phyloP scores from a whole-genome alignment of 2,113 vertebrate species.

The Fulmarus glacialis region DNA sequence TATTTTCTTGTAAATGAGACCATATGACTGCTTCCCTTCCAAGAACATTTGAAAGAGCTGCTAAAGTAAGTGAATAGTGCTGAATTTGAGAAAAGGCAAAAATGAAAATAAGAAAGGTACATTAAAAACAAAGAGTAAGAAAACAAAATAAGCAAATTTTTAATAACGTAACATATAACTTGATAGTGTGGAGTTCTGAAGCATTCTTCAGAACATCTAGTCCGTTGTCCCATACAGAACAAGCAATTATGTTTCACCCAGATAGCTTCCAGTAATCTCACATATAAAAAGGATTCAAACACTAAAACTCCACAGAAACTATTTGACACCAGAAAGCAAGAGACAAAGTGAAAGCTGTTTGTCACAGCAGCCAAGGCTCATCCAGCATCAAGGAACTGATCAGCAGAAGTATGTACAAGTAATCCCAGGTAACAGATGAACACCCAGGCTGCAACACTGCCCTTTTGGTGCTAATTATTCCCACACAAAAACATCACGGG shows the following conservation, averaged over 20 bases:
- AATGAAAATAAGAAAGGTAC: not conserved
- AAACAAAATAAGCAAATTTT: not conserved
- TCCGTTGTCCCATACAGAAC: not conserved
- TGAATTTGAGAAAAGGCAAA: not conserved
- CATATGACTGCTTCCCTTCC: not conserved
- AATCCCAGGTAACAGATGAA: not conserved
- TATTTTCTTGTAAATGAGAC: constrained; percentile 1
- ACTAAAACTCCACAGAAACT: not conserved
- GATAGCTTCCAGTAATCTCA: not conserved
- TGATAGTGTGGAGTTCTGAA: not conserved
- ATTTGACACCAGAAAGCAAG: not conserved
- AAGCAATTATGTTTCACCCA: not conserved
- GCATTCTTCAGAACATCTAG: not conserved
- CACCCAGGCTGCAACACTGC: not conserved
- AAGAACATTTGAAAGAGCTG: not conserved
- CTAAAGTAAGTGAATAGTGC: not conserved
- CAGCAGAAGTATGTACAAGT: not conserved
- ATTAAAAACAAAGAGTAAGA: not conserved
- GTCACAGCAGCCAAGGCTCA: not conserved
- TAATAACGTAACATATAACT: not conserved
- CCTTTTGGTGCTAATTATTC: not conserved
- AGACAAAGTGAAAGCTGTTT: not conserved
- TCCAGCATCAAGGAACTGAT: not conserved
- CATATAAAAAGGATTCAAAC: not conserved
- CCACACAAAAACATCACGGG: not conserved